Conservation (phyloP, 2,797 vertebrate species). For the Characodon lateralis region DNA sequence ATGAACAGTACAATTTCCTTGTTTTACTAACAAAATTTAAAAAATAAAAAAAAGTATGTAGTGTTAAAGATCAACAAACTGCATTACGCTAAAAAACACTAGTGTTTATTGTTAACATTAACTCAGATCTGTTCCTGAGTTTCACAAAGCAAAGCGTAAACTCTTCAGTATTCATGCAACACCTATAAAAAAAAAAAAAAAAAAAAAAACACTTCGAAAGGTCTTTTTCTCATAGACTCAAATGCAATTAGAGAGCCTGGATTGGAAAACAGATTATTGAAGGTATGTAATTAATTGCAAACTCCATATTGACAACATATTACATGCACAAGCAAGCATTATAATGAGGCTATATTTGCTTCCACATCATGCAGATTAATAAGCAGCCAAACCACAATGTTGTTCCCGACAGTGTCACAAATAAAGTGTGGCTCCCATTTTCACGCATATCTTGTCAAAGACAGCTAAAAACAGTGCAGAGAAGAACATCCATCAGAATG, state of each 20-base stretch:
- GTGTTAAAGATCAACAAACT: not conserved
- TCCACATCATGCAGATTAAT: constrained; percentile 40
- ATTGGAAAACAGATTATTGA: constrained; percentile 39
- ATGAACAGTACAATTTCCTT: not conserved
- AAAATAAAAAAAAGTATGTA: too few species aligned
- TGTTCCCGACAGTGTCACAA: constrained; percentile 44
- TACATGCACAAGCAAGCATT: constrained; percentile 23
- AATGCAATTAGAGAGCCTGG: constrained; percentile 35
- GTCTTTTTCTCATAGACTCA: not conserved
- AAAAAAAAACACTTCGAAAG: constrained; percentile 10
- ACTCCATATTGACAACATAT: constrained; percentile 35
- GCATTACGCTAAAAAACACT: not conserved
- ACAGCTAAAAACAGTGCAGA: constrained; percentile 27
- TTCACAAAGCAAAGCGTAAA: not conserved
- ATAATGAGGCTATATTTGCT: constrained; percentile 30
- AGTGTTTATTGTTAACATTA: not conserved
- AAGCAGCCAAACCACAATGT: constrained; percentile 24
- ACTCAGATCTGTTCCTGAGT: not conserved
- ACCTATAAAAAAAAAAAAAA: constrained; percentile 10
- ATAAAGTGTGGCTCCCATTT: constrained; percentile 47
- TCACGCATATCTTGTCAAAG: constrained; percentile 40
- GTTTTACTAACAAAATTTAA: not conserved
- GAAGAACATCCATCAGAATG: constrained; percentile 27
- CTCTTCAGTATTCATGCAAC: constrained; percentile 7
- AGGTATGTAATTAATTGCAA: constrained; percentile 42